These are phyloP conservation scores for Drosophila subobscura DNA, from an alignment of 1,140 invertebrate genomes.

Conservation along the genomic window DNA sequence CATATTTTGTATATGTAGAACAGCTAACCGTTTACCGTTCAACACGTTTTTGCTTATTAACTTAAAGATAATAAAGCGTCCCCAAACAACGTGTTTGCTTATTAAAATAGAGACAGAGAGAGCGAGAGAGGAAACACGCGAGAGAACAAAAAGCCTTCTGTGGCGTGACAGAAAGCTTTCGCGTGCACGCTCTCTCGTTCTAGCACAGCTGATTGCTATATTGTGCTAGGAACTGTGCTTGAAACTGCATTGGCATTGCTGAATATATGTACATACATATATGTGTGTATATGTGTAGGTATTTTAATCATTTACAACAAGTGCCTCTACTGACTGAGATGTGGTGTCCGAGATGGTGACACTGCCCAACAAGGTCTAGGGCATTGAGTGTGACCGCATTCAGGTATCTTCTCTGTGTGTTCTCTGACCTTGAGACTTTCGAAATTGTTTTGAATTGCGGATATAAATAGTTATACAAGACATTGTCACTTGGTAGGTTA, in stretches of 20 bases:
- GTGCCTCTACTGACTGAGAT: slow-evolving; percentile 25
- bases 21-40: slow-evolving; percentile 51
- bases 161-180: slow-evolving; percentile 24
- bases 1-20: slow-evolving; percentile 13
- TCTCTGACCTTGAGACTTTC: slow-evolving; percentile 14
- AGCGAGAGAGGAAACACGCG: slow-evolving; percentile 9
- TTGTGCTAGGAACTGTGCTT: not conserved
- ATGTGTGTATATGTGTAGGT: not conserved
- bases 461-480: too few species aligned
- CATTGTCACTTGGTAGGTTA: too few species aligned
- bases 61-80: slow-evolving; percentile 49
- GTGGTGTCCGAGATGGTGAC: slow-evolving; percentile 41
- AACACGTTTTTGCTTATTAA: slow-evolving; percentile 70
- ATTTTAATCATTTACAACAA: slow-evolving; percentile 30
- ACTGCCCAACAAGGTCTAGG: slow-evolving; percentile 37
- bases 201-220: slow-evolving; percentile 37
- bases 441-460: slow-evolving; percentile 7
- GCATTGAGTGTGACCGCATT: slow-evolving; percentile 25
- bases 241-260: too few species aligned
- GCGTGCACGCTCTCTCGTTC: not conserved
- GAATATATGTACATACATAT: not conserved
- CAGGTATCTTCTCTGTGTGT: not conserved
- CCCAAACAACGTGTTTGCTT: slow-evolving; percentile 67
- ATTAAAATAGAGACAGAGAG: slow-evolving; percentile 27
- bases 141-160: slow-evolving; percentile 23